phyloP scores from a whole-genome alignment of 92 coral and sea anemone species.

The Siderastrea siderea region DNA sequence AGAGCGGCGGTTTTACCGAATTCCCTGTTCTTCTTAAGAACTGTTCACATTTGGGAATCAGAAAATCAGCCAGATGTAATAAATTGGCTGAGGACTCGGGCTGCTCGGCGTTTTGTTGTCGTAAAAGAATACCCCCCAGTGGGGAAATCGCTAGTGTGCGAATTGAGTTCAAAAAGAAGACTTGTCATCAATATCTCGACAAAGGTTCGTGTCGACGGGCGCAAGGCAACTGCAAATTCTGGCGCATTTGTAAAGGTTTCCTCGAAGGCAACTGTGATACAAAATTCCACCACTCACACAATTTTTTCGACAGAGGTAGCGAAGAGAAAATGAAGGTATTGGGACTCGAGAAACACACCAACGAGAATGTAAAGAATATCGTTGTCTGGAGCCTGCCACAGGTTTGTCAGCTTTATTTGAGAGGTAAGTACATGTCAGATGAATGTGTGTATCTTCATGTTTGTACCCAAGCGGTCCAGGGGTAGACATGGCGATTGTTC shows the following conservation, averaged over 20 bases:
- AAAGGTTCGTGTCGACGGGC: constrained; percentile 36
- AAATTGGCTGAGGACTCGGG: constrained; percentile 42
- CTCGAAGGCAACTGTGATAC: constrained; percentile 58
- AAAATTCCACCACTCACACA: constrained; percentile 46
- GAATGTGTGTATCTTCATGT: constrained; percentile 50
- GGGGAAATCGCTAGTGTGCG: constrained; percentile 38
- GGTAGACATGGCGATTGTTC: constrained; percentile 10
- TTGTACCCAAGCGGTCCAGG: constrained; percentile 32
- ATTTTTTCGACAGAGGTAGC: constrained; percentile 50
- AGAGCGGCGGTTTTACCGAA: constrained; percentile 57
- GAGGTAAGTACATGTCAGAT: constrained; percentile 11
- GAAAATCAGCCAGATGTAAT: not conserved
- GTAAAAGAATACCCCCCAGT: constrained; percentile 13
- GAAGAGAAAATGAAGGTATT: constrained; percentile 1
- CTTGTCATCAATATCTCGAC: constrained; percentile 60
- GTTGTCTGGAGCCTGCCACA: constrained; percentile 57
- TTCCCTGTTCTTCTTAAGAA: constrained; percentile 43
- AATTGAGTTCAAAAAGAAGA: constrained; percentile 40
- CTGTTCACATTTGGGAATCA: constrained; percentile 63
- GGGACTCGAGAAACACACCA: constrained; percentile 2
- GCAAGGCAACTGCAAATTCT: constrained; percentile 25
- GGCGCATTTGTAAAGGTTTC: constrained; percentile 39
- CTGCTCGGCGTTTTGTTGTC: not conserved
- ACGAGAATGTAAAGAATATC: not conserved
- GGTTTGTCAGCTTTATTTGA: constrained; percentile 39